phyloP scores from a whole-genome alignment of 2,797 vertebrate species.

The Hemibagrus guttatus region DNA sequence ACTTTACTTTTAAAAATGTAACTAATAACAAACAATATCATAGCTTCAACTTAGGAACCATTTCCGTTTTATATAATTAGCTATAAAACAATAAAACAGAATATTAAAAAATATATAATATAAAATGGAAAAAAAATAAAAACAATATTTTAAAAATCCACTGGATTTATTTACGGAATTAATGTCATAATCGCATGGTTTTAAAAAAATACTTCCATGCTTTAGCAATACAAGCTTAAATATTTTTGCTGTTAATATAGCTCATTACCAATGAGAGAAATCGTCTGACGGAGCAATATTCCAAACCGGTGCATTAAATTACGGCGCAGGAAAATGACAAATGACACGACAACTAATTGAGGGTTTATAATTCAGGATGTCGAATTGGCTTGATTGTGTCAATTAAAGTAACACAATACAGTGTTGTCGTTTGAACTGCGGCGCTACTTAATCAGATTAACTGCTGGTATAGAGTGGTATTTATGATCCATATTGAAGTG shows the following conservation, averaged over 20 bases:
- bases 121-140: neutral
- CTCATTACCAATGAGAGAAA: neutral
- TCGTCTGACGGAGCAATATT: neutral
- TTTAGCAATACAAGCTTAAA: neutral
- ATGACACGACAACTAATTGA: slow-evolving; percentile 13
- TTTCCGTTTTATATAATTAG: neutral
- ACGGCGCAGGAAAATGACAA: neutral
- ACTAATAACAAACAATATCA: neutral
- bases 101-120: neutral
- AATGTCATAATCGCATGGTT: neutral
- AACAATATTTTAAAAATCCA: neutral
- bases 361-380: slow-evolving; percentile 1
- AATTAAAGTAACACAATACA: slow-evolving; percentile 22
- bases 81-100: neutral
- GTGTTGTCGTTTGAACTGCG: neutral
- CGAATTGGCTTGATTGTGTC: slow-evolving; percentile 20
- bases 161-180: neutral
- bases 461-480: slow-evolving; percentile 4
- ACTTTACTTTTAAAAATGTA: neutral
- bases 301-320: neutral
- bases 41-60: neutral
- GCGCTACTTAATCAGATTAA: slow-evolving; percentile 22
- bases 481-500: slow-evolving; percentile 1
- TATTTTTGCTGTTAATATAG: neutral
- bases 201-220: neutral